Conservation (phyloP, 2,113 vertebrate species). For the Microtus montanus region DNA sequence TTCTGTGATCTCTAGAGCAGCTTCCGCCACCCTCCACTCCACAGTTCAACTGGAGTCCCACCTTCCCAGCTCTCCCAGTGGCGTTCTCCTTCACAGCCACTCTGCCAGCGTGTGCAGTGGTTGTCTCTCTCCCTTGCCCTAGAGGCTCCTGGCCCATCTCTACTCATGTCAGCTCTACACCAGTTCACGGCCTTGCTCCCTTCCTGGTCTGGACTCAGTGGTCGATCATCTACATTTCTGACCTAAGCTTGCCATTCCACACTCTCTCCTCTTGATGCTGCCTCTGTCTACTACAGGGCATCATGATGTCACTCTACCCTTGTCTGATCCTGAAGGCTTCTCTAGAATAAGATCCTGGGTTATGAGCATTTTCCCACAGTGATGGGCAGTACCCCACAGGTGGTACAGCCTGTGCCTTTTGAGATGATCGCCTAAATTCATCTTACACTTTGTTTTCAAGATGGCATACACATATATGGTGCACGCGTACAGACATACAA, state of each 20-base stretch:
- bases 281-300: neutral
- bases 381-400: neutral
- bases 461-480: neutral
- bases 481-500: neutral
- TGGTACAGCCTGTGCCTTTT: neutral
- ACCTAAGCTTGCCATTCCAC: neutral
- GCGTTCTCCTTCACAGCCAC: rapidly evolving
- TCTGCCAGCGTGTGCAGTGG: neutral
- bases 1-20: neutral
- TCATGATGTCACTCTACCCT: neutral
- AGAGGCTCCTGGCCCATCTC: neutral
- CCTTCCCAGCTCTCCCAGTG: neutral
- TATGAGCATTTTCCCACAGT: neutral
- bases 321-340: neutral
- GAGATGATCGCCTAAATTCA: neutral
- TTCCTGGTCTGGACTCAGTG: neutral
- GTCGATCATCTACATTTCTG: neutral
- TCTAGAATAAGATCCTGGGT: neutral
- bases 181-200: neutral
- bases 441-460: slow-evolving; percentile 26
- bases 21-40: neutral
- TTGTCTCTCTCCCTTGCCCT: neutral
- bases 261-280: neutral
- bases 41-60: neutral
- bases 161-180: neutral